phyloP scores from a whole-genome alignment of 2,888 invertebrate genomes.

The Entomobrya multifasciata region DNA sequence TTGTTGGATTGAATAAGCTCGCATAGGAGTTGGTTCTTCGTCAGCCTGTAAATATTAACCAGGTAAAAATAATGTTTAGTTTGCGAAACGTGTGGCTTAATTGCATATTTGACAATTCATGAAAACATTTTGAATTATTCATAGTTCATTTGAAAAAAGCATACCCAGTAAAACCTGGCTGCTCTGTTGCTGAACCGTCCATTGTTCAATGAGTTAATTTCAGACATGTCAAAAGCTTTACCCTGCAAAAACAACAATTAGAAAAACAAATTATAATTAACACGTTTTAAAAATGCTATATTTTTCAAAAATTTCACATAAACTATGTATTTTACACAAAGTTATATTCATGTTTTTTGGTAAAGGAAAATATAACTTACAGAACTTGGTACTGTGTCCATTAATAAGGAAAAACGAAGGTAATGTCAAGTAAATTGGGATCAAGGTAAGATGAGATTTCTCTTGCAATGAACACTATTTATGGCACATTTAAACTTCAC shows the following conservation, averaged over 20 bases:
- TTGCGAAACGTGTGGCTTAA: too few species aligned
- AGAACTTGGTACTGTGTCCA: background rate
- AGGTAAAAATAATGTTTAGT: background rate
- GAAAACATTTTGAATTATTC: background rate
- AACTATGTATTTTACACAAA: background rate
- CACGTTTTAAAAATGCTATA: too few species aligned
- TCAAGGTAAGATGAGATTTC: conserved; percentile 53
- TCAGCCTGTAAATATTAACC: conserved; percentile 45
- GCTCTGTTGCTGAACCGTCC: conserved; percentile 65
- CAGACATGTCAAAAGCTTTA: conserved; percentile 25
- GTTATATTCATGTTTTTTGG: background rate
- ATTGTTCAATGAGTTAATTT: conserved; percentile 25
- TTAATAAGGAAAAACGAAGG: background rate
- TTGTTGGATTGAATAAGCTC: conserved; percentile 53
- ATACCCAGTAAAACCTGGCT: conserved; percentile 72
- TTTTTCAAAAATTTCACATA: background rate
- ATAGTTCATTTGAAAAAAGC: background rate
- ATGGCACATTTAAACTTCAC: conserved; percentile 17
- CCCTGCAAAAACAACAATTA: conserved; percentile 25
- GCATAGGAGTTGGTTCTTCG: conserved; percentile 55
- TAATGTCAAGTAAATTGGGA: conserved; percentile 1
- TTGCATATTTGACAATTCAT: too few species aligned
- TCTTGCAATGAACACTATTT: conserved; percentile 29
- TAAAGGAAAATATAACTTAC: conserved; percentile 9
- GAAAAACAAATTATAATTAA: too few species aligned